Percentiles rank a stretch among this genome's conserved stretches.
Evolutionary conservation across 1,140 invertebrate genomes (phyloP).

Genomic region (Drepana arcuata): DNA sequence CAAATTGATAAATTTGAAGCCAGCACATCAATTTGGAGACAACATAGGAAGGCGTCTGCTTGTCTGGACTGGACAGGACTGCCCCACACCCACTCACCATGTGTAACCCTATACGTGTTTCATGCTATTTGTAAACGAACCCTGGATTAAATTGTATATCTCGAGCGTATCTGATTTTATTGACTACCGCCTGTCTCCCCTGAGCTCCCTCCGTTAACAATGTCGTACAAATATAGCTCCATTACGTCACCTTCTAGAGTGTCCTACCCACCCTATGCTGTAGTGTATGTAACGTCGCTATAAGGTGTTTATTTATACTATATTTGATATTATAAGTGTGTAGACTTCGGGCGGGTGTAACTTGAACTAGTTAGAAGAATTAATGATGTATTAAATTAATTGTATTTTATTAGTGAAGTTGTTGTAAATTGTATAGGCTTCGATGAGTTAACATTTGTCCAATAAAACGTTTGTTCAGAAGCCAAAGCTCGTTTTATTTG

Average conservation of each 20-base stretch:
- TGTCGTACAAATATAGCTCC: constrained; percentile 44
- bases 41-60: no score
- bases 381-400: no score
- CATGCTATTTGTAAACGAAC: background rate
- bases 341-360: constrained; percentile 18
- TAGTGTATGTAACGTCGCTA: constrained; percentile 1
- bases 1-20: no score
- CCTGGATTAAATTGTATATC: background rate
- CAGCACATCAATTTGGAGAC: no score
- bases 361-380: constrained; percentile 33
- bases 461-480: constrained; percentile 65
- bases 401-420: constrained; percentile 55
- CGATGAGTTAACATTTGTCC: constrained; percentile 44
- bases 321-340: constrained; percentile 25
- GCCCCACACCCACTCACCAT: no score
- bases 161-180: background rate
- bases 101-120: background rate
- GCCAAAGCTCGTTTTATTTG: constrained; percentile 45
- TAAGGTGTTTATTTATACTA: constrained; percentile 33
- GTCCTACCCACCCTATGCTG: constrained; percentile 6
- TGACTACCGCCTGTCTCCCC: background rate
- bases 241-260: constrained; percentile 54
- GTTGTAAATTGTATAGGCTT: constrained; percentile 48
- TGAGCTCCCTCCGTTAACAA: background rate
- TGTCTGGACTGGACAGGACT: no score